Conservation (phyloP, 1,140 invertebrate species). For the Drosophila simulans region DNA sequence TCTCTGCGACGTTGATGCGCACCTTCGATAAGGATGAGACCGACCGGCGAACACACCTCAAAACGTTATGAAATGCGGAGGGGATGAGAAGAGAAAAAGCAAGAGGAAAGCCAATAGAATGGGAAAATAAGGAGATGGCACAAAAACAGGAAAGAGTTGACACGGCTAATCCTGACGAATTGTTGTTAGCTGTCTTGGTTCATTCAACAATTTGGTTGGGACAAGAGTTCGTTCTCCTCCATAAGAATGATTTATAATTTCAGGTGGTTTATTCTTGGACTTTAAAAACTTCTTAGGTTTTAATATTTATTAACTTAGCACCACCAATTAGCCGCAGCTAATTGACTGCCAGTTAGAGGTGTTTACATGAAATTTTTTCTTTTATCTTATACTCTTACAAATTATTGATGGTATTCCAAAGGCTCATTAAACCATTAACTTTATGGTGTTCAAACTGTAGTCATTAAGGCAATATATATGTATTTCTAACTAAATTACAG, state of each 20-base stretch:
- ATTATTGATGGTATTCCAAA: not conserved
- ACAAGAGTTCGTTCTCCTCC: not conserved
- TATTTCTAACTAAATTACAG: not conserved
- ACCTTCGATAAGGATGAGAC: constrained; percentile 74
- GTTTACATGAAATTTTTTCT: not conserved
- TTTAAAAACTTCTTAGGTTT: not conserved
- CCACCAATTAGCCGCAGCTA: not conserved
- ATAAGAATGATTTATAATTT: constrained; percentile 6
- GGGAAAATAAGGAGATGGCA: constrained; percentile 2
- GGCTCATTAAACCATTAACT: not conserved
- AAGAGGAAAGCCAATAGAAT: constrained; percentile 26
- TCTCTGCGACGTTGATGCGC: constrained; percentile 74
- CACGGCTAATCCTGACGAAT: constrained; percentile 67
- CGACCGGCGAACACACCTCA: constrained; percentile 54
- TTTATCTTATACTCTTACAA: not conserved
- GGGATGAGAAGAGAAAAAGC: constrained; percentile 7
- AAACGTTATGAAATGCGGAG: constrained; percentile 50
- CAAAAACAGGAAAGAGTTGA: constrained; percentile 45
- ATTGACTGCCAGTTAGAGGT: not conserved
- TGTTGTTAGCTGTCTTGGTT: constrained; percentile 32
- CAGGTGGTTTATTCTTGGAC: not conserved
- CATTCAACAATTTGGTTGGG: constrained; percentile 10
- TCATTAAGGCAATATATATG: not conserved
- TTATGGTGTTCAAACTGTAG: not conserved
- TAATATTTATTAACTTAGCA: not conserved